Evolutionary conservation across 2,797 vertebrate genomes (phyloP), one percentile per base, ranked within the genome.

Genomic region (Pseudomugil gertrudae): DNA sequence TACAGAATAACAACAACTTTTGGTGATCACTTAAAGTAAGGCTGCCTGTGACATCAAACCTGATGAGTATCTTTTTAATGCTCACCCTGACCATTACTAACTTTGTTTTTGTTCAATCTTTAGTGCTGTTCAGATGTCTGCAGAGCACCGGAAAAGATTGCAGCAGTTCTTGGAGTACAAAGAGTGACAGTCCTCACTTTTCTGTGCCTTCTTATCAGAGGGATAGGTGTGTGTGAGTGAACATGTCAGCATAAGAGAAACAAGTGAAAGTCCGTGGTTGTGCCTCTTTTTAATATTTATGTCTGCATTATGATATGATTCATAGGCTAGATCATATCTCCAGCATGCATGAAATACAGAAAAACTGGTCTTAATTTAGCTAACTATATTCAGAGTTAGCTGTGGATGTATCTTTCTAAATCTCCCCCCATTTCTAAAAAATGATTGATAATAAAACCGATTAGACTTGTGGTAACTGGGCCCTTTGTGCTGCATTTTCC

Each of bases 101-200:
- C 2, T 26, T 3, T 32, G 45, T 29, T 17, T 62, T 11, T 29
- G 66, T 76, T 33, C 2, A 3, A 26, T 64, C 70, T 62, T 23
- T 90, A 99, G 98, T 76, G 95, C 96, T 56, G 95, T 99, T 69
- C 94, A 95, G 83, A 90, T 98, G 90, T 96, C 98, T 63, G 72
- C 94, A 70, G 98, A 99, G 88, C 97, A 99, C 84, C 94, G 94
- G 84, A 99, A 97, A 90, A 95, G 95, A 89, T 91, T 99, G 84
- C 97, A 98, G 79, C 97, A 97, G 77, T 99, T 99, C 89, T 90
- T 99, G 92, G 96, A 98, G 56, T 98, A 96, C 87, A 98, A 97
- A 86, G 98, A 99, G 81, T 99, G 94, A 94, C 26, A 15, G 17
- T 3, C 3, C 15, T 2, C 35, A 56, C 23, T 27, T 59, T 29